Conservation (phyloP, 2,888 invertebrate genomes). For the Nomada goodeniana region DNA sequence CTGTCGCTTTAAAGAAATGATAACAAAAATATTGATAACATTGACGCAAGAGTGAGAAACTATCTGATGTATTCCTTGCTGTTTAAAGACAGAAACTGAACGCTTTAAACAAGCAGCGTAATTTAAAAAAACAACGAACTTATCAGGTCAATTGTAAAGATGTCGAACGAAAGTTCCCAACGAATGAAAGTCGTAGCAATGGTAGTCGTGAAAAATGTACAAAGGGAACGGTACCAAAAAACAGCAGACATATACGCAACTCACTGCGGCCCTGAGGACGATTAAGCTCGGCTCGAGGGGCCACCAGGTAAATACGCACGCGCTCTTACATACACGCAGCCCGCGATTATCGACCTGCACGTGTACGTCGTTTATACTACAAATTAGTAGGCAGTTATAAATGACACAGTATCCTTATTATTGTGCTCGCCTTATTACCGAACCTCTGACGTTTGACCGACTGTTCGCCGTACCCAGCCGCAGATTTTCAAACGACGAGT, state of each 20-base stretch:
- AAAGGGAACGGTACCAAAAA: no score
- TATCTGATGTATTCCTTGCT: no score
- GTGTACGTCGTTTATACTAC: conserved; percentile 73
- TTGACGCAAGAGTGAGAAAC: no score
- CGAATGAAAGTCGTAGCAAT: no score
- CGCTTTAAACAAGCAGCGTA: no score
- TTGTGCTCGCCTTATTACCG: conserved; percentile 69
- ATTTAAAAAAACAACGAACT: no score
- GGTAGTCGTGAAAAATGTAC: no score
- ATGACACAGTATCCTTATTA: conserved; percentile 76
- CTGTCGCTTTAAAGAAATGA: no score
- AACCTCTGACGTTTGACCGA: conserved; percentile 50
- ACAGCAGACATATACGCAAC: background rate
- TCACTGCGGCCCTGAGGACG: conserved; percentile 67
- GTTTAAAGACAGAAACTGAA: no score
- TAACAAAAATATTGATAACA: no score
- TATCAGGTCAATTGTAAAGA: no score
- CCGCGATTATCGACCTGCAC: conserved; percentile 62
- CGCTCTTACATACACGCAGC: conserved; percentile 50
- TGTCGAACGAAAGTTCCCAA: background rate
- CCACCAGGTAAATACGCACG: conserved; percentile 68
- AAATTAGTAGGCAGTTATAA: conserved; percentile 82
- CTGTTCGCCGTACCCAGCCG: conserved; percentile 14
- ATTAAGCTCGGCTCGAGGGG: conserved; percentile 60
- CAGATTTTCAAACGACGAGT: conserved; percentile 31